Percentiles rank a stretch among this genome's conserved stretches.
These are phyloP conservation scores for Schizopygopsis pylzovi DNA, from an alignment of 2,797 vertebrate species.

Conservation along the genomic window DNA sequence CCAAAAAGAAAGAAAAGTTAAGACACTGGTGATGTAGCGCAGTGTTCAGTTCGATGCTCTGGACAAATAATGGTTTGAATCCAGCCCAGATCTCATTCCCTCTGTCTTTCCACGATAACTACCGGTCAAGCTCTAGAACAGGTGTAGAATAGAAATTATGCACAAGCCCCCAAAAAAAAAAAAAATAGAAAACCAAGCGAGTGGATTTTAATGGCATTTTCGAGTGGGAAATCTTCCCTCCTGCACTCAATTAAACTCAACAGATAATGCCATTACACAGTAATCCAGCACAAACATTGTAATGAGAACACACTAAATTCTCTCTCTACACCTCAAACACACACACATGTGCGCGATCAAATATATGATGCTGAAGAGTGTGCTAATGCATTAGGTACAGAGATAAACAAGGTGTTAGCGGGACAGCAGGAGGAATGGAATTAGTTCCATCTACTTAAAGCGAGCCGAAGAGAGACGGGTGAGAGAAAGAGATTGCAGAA, in stretches of 20 bases:
- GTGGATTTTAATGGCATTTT: constrained; percentile 22
- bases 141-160: constrained; percentile 3
- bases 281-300: constrained; percentile 41
- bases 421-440: constrained; percentile 26
- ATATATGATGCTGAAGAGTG: constrained; percentile 22
- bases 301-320: constrained; percentile 26
- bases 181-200: background rate
- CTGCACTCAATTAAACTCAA: constrained; percentile 39
- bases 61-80: background rate
- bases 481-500: constrained; percentile 30
- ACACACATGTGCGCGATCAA: background rate
- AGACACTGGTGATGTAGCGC: background rate
- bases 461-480: background rate
- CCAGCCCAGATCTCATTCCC: constrained; percentile 3
- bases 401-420: constrained; percentile 43
- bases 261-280: constrained; percentile 42
- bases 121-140: background rate
- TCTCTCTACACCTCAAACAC: background rate
- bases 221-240: constrained; percentile 7
- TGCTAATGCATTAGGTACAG: constrained; percentile 19
- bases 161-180: background rate
- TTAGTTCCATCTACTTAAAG: constrained; percentile 35
- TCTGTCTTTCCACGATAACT: background rate
- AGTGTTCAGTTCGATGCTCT: background rate
- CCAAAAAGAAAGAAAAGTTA: background rate